Conservation (phyloP, 2,888 invertebrate genomes). For the Andrena trimmerana region DNA sequence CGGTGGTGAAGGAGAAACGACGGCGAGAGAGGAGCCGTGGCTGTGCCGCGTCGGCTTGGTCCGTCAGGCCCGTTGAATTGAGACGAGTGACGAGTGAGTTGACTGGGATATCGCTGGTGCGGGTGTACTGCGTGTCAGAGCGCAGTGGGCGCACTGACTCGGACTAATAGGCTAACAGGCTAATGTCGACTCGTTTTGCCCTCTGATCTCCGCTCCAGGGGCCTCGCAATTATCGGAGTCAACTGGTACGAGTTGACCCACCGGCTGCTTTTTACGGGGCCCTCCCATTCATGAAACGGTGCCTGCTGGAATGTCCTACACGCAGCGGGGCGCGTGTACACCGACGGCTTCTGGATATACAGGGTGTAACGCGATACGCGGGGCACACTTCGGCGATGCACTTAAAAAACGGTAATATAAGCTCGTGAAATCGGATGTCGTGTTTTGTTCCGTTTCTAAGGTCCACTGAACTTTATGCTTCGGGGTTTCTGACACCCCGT, state of each 20-base stretch:
- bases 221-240: constrained; percentile 81
- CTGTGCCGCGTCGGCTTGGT: no score
- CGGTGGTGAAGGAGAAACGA: neutral
- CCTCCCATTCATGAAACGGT: constrained; percentile 72
- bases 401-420: no score
- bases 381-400: no score
- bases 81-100: constrained; percentile 15
- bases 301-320: constrained; percentile 61
- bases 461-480: no score
- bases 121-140: constrained; percentile 62
- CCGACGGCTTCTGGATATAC: constrained; percentile 31
- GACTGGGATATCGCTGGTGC: constrained; percentile 52
- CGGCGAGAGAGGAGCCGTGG: no score
- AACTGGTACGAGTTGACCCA: constrained; percentile 82
- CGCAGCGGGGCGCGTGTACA: constrained; percentile 11
- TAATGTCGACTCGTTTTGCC: constrained; percentile 82
- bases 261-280: constrained; percentile 70
- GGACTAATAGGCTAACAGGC: constrained; percentile 81
- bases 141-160: constrained; percentile 77
- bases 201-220: constrained; percentile 77
- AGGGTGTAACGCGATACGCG: no score
- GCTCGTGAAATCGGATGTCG: no score
- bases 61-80: constrained; percentile 8
- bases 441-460: no score
- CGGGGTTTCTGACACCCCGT: no score